These are phyloP conservation scores for Ferdinandea cuprea DNA, from an alignment of 2,888 invertebrate genomes.

Conservation along the genomic window DNA sequence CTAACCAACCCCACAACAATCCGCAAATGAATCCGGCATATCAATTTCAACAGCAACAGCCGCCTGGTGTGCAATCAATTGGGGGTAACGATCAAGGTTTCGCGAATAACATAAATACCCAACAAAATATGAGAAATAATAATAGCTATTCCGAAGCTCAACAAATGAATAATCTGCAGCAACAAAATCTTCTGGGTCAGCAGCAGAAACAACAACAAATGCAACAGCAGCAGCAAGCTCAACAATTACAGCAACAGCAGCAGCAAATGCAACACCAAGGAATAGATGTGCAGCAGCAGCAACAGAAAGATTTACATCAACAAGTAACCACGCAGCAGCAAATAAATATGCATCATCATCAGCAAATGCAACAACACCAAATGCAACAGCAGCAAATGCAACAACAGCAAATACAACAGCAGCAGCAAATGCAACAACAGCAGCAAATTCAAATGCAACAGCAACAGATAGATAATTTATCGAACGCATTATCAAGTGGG, in stretches of 20 bases:
- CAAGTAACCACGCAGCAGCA: constrained; percentile 76
- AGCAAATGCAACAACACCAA: constrained; percentile 76
- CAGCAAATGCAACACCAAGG: constrained; percentile 76
- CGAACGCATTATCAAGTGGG: constrained; percentile 77
- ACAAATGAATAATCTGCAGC: constrained; percentile 57
- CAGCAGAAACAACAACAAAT: constrained; percentile 76
- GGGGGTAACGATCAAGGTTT: constrained; percentile 32
- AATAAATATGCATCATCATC: constrained; percentile 75
- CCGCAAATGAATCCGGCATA: constrained; percentile 81
- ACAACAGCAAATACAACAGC: constrained; percentile 71
- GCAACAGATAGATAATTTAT: constrained; percentile 72
- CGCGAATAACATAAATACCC: constrained; percentile 8
- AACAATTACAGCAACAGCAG: constrained; percentile 75
- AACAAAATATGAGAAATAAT: constrained; percentile 39
- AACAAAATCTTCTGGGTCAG: constrained; percentile 18
- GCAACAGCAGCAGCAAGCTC: constrained; percentile 76
- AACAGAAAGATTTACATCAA: constrained; percentile 75
- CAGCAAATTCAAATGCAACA: constrained; percentile 69
- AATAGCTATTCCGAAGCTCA: constrained; percentile 28
- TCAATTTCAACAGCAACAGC: constrained; percentile 81
- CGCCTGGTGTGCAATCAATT: constrained; percentile 77
- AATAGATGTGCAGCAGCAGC: constrained; percentile 75
- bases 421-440: constrained; percentile 55
- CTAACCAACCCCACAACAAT: constrained; percentile 75
- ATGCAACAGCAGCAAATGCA: constrained; percentile 62